Evolutionary conservation across 2,113 vertebrate species (phyloP).

Genomic region (Carollia perspicillata): DNA sequence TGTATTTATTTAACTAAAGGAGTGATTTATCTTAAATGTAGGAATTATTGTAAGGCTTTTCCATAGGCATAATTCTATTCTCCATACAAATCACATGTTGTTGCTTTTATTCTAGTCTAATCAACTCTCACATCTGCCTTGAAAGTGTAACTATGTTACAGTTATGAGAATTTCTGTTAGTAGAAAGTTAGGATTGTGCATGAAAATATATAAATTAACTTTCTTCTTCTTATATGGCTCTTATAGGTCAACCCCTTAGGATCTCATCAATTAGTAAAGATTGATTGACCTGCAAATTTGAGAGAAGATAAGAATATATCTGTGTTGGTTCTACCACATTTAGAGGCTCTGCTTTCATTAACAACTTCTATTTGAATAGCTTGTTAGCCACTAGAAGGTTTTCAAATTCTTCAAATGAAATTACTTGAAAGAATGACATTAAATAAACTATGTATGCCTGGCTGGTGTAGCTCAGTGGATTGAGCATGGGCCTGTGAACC

Average conservation of each 20-base stretch:
- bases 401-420: not conserved
- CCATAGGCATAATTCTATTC: not conserved
- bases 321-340: not conserved
- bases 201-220: not conserved
- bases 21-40: not conserved
- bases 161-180: not conserved
- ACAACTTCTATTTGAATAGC: not conserved
- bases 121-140: not conserved
- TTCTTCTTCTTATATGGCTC: not conserved
- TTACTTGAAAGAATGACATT: not conserved
- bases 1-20: not conserved
- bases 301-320: not conserved
- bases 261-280: not conserved
- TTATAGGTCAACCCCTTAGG: not conserved
- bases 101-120: not conserved
- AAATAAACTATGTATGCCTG: not conserved
- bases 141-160: not conserved
- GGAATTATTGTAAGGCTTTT: not conserved
- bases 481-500: too few relatives aligned
- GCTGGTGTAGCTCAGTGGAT: too few relatives aligned
- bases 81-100: not conserved
- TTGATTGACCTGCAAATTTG: not conserved
- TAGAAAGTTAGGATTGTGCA: not conserved
- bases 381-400: not conserved
- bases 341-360: not conserved